A percentile compares a stretch with the other conserved stretches of the same genome.
Conservation (phyloP, 1,140 invertebrate species). For the Telenomus remus region DNA sequence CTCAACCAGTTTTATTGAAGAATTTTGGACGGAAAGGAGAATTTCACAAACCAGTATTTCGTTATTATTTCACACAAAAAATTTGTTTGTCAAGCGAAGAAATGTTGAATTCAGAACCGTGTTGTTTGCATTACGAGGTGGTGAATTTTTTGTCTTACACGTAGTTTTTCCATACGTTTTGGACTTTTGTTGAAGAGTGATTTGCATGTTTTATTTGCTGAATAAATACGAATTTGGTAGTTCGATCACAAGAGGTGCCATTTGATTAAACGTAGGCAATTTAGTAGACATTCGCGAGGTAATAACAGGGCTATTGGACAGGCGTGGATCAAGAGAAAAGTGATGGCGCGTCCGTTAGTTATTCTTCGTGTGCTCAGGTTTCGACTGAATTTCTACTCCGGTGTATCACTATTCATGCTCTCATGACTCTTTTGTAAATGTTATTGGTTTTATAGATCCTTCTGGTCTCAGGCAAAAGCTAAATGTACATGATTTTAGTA, state of each 20-base stretch:
- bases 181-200: background rate
- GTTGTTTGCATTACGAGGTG: too few relatives aligned
- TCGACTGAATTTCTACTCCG: conserved; percentile 12
- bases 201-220: background rate
- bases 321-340: conserved; percentile 26
- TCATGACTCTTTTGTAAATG: conserved; percentile 19
- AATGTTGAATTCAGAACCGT: too few relatives aligned
- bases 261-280: conserved; percentile 29
- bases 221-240: conserved; percentile 5
- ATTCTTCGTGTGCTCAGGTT: conserved; percentile 17
- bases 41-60: too few relatives aligned
- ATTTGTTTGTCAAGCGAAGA: too few relatives aligned
- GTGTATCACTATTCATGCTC: conserved; percentile 23
- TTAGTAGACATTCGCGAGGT: conserved; percentile 25
- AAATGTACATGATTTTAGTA: conserved; percentile 31
- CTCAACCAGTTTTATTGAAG: too few relatives aligned
- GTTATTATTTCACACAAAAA: too few relatives aligned
- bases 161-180: too few relatives aligned
- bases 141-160: too few relatives aligned
- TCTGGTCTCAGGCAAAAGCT: conserved; percentile 1
- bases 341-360: conserved; percentile 29
- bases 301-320: conserved; percentile 41
- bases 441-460: conserved; percentile 28
- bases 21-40: too few relatives aligned
- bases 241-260: conserved; percentile 1